phyloP scores from a whole-genome alignment of 2,113 vertebrate species.

The Toxostoma redivivum region DNA sequence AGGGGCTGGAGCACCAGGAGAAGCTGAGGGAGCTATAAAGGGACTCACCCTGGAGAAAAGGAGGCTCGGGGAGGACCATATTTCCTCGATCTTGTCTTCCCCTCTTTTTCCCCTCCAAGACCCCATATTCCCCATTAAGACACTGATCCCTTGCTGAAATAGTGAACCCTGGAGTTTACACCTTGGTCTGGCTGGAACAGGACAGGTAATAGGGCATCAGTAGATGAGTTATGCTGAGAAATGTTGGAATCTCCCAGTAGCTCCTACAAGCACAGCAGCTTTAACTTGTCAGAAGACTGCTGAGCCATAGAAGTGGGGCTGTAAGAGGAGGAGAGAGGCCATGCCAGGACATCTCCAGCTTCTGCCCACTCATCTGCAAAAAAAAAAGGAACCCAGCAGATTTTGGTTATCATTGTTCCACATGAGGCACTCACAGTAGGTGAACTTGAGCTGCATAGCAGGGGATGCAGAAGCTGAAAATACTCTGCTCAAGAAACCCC shows the following conservation, averaged over 20 bases:
- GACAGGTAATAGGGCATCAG: background rate
- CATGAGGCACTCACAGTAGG: background rate
- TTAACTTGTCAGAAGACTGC: background rate
- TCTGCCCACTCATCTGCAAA: background rate
- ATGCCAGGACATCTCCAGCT: background rate
- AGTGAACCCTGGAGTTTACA: background rate
- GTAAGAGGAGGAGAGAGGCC: background rate
- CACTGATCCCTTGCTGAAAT: background rate
- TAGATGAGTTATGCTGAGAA: background rate
- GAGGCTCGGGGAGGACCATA: background rate
- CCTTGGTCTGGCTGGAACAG: background rate
- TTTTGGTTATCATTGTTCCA: background rate
- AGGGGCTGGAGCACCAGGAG: background rate
- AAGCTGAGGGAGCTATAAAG: background rate
- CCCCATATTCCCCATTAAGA: background rate
- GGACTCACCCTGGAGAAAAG: background rate
- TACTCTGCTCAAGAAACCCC: background rate
- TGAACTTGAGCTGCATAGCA: background rate
- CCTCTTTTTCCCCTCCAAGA: background rate
- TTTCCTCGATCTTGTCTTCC: background rate
- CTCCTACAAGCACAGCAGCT: background rate
- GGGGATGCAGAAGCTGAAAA: background rate
- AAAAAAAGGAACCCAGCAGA: background rate
- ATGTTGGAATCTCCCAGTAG: background rate
- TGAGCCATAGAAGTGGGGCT: background rate